Evolutionary conservation across 1,140 invertebrate species (phyloP).

Genomic region (Nautilus pompilius): DNA sequence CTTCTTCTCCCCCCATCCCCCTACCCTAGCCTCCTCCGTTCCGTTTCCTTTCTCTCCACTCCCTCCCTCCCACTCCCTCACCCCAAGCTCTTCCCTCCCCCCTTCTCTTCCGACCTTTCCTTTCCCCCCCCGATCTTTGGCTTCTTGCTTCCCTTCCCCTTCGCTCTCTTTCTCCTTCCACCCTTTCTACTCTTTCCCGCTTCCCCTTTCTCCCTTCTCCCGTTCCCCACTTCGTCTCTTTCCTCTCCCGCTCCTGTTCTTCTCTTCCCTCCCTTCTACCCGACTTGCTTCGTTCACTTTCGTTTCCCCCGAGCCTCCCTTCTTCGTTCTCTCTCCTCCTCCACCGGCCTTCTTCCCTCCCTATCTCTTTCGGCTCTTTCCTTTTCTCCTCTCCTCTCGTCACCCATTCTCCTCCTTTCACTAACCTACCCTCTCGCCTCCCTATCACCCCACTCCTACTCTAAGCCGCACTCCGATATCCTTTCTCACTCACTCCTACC

Average conservation of each 20-base stretch:
- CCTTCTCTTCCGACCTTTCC: background rate
- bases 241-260: background rate
- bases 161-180: background rate
- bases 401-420: too few relatives aligned
- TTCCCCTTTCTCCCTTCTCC: conserved; percentile 4
- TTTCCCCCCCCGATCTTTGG: background rate
- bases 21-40: background rate
- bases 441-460: too few relatives aligned
- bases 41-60: background rate
- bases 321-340: too few relatives aligned
- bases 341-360: too few relatives aligned
- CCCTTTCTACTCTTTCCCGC: too few relatives aligned
- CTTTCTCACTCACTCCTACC: background rate
- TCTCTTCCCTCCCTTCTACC: too few relatives aligned
- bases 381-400: too few relatives aligned
- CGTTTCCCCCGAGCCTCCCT: too few relatives aligned
- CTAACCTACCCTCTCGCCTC: too few relatives aligned
- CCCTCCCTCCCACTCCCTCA: background rate
- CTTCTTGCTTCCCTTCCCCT: conserved; percentile 4
- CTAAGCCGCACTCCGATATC: too few relatives aligned
- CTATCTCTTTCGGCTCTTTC: too few relatives aligned
- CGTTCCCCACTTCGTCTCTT: conserved; percentile 2
- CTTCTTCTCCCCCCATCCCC: background rate
- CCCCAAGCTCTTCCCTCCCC: background rate
- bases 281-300: too few relatives aligned